Evolutionary conservation across 2,888 invertebrate species (phyloP).

Genomic region (Rhopalosiphum nymphaeae): DNA sequence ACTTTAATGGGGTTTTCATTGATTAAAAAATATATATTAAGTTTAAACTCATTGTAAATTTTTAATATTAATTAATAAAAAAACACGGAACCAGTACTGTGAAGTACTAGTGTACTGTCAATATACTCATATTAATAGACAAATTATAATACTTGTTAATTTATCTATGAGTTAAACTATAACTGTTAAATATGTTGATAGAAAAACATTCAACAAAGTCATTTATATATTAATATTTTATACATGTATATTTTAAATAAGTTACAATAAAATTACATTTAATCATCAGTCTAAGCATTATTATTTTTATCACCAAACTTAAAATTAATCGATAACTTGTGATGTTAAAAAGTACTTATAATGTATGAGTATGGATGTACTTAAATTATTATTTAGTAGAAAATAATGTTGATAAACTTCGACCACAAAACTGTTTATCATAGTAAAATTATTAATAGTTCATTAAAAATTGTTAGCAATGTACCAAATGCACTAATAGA

Average conservation of each 20-base stretch:
- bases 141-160: background rate
- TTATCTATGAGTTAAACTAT: background rate
- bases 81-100: background rate
- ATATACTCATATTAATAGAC: background rate
- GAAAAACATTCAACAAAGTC: conserved; percentile 19
- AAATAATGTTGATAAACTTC: background rate
- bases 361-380: conserved; percentile 15
- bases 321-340: conserved; percentile 37
- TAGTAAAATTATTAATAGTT: conserved; percentile 16
- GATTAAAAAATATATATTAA: background rate
- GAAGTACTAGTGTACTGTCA: background rate
- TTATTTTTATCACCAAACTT: conserved; percentile 53
- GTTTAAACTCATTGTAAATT: background rate
- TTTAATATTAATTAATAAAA: background rate
- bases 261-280: conserved; percentile 47
- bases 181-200: background rate
- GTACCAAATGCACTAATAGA: background rate
- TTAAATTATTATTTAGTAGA: conserved; percentile 14
- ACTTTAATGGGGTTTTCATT: background rate
- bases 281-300: conserved; percentile 60
- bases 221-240: conserved; percentile 18
- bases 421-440: background rate
- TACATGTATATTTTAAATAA: conserved; percentile 53
- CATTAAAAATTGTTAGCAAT: background rate
- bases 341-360: conserved; percentile 43